A percentile compares a stretch with the other conserved stretches of the same genome.
phyloP scores from a whole-genome alignment of 2,113 vertebrate species.

The Protomyctophum bolini region DNA sequence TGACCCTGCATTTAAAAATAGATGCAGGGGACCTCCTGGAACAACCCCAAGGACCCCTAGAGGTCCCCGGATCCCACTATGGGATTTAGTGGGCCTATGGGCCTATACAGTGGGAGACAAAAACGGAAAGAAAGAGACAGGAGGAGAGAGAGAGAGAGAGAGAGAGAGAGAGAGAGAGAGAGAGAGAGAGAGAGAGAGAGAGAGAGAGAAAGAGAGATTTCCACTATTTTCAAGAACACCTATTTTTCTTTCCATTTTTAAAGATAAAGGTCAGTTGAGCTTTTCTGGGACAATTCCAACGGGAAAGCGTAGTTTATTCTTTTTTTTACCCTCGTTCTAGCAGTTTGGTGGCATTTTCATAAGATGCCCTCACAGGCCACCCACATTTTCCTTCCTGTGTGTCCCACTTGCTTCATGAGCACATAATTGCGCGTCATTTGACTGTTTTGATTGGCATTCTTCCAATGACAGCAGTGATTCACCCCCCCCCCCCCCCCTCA shows the following conservation, averaged over 20 bases:
- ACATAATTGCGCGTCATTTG: constrained; percentile 37
- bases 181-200: too few species aligned
- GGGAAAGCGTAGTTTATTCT: neutral
- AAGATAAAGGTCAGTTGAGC: constrained; percentile 37
- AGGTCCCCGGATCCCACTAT: too few species aligned
- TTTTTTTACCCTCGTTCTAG: constrained; percentile 4
- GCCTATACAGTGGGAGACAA: too few species aligned
- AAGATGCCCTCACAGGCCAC: neutral
- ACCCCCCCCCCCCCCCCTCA: constrained; percentile 29
- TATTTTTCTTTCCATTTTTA: neutral
- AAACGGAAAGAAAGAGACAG: too few species aligned
- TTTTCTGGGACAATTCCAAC: constrained; percentile 25
- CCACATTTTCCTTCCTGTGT: constrained; percentile 10
- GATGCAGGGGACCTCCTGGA: too few species aligned
- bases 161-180: too few species aligned
- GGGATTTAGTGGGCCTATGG: too few species aligned
- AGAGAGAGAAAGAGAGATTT: too few species aligned
- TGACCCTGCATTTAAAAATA: too few species aligned
- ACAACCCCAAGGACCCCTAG: too few species aligned
- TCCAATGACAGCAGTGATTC: constrained; percentile 21
- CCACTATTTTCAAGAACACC: too few species aligned
- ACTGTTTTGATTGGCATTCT: constrained; percentile 29
- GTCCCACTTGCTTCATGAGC: constrained; percentile 19
- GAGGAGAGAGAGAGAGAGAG: too few species aligned
- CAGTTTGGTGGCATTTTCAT: constrained; percentile 6